Evolutionary conservation across 2,113 vertebrate species (phyloP), one percentile per base, ranked within the genome.

Genomic region (Apodemus speciosus): DNA sequence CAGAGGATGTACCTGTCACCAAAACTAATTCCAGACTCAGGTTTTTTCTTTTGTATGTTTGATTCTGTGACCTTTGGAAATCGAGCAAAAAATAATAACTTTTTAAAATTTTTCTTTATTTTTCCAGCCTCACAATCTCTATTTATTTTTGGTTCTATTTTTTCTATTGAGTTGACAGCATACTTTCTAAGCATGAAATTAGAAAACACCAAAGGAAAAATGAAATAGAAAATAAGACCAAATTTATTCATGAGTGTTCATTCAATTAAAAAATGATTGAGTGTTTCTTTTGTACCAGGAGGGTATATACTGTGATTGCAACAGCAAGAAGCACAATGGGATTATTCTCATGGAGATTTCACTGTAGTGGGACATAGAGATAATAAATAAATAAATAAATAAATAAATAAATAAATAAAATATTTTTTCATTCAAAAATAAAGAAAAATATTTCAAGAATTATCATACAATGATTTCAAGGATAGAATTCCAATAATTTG

Each of bases 241-340:
- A 38, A 56, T 79, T 94, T 23, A 72, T 87, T 94, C 43, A 46
- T 94, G 80, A 43, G 88, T 56, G 40, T 89, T 89, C 35, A 71
- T 86, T 89, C 49, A 76, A 80, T 81, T 60, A 51, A 86, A 89
- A 94, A 84, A 88, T 92, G 25, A 4, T 38, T 51, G 43, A 87
- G 51, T 76, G 25, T 49, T 83, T 58, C 20, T 46, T 60, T 13
- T 86, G n/a, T 89, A 46, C 27, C 51, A 66, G 68, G n/a, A 43
- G 49, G 15, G 3, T 51, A 72, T 62, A 95, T 68, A 25, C 32
- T 88, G 38, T 10, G 16, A 13, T 56, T 80, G 15, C 7, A 66
- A 62, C 51, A 62, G 21, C 35, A 40, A 80, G 20, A n/a, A 69
- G 81, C 75, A 38, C 21, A 69, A 60, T 14, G 81, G 75, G 8